Percentiles rank a stretch among this genome's conserved stretches.
Conservation (phyloP, 2,113 vertebrate species). For the Cricetomys ansorgei region DNA sequence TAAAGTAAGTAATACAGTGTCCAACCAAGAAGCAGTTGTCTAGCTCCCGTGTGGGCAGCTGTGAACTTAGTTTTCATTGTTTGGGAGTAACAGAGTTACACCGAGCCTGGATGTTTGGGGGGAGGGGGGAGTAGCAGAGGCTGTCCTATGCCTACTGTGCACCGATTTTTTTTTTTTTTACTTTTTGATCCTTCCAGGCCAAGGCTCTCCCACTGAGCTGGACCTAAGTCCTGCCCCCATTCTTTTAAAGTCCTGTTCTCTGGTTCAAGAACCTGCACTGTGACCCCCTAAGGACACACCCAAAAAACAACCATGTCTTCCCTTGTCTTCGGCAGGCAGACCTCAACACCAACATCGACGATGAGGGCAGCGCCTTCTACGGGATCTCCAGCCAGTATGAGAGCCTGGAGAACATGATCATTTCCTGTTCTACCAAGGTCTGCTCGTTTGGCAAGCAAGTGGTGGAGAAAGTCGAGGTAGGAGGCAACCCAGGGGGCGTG, state of each 20-base stretch:
- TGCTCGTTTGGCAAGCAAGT: constrained; percentile 99
- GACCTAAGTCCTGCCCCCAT: no score
- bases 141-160: neutral
- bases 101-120: neutral
- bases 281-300: neutral
- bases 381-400: constrained; percentile 97
- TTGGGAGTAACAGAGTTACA: neutral
- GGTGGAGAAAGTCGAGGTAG: constrained; percentile 98
- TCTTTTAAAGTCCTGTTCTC: neutral
- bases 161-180: neutral
- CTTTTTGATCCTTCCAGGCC: neutral
- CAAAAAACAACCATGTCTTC: neutral
- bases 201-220: neutral
- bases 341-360: constrained; percentile 94
- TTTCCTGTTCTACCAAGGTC: constrained; percentile 98
- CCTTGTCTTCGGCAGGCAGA: constrained; percentile 89
- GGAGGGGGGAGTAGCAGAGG: neutral
- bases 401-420: constrained; percentile 96
- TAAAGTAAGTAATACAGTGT: neutral
- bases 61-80: neutral
- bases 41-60: neutral
- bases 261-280: neutral
- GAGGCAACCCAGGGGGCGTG: neutral
- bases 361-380: constrained; percentile 95
- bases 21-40: neutral